Evolutionary conservation across 2,888 invertebrate species (phyloP), one percentile per base, ranked within the genome.

Genomic region (Smittia sp.): DNA sequence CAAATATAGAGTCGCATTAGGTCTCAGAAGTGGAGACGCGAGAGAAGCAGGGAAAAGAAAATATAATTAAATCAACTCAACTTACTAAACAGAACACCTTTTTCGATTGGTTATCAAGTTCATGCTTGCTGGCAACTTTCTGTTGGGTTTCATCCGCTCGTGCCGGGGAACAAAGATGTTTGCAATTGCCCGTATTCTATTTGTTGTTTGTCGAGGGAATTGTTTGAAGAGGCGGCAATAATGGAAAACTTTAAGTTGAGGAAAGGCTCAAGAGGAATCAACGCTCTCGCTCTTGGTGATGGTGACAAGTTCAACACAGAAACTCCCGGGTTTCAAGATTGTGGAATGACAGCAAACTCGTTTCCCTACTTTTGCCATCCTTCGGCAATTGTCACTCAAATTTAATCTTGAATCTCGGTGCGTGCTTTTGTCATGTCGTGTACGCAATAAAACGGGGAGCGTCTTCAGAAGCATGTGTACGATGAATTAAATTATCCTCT

Each of bases 31-130:
- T 6, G 2, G 22, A 58, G 58, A 3, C 2, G 22, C 58, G 13
- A 58, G 22, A n/a, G 52, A 52, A 4, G 15, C 38, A 39, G 39
- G 13, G 15, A 52, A 52, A 15, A 20, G 67, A 38, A 70, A 58
- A 52, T 18, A 52, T 70, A 70, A 70, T 70, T 70, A 54, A 70
- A 70, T 70, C 27, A n/a, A 70, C 69, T 70, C 69, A 54, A 54
- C 46, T 70, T 54, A 70, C 69, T 46, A 20, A 25, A 70, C 27
- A 54, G 41, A 68, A 38, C 67, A 32, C 69, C 52, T 70, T 70
- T 58, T 58, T 58, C 22, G 22, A 58, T 20, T 58, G 58, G 58
- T 20, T 58, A 58, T 22, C 58, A 58, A 22, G n/a, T n/a, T 20
- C 58, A 20, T 58, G 58, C 22, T 58, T 46, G 58, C 1, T 58